Base-by-base conservation (phyloP, 1,140 invertebrate species). In the Argopecten irradians region DNA sequence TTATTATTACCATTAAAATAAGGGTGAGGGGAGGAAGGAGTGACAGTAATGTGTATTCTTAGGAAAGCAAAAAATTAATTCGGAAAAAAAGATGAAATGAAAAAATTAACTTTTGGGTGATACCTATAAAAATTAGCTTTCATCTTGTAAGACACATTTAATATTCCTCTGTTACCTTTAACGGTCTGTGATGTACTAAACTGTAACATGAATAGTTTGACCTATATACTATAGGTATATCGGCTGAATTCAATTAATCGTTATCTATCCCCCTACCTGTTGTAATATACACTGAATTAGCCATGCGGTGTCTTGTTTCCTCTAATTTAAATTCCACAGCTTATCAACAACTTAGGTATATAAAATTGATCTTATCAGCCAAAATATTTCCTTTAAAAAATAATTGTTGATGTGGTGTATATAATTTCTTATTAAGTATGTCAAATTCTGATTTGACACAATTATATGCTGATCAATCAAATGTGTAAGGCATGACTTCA, bases 291-390 rank as follows among this genome's bases (percentile, higher is more conserved):
- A 71, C 55, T 71, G 13, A 71, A 71, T 71, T 71, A 71, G 55
- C 55, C 55, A 28, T 71, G 55, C 28, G 55, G 55, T 71, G 55
- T 71, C 55, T 28, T 71, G 55, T 71, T 71, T 71, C 55, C 1
- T 71, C n/a, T 71, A 71, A 71, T 71, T 71, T 22, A 71, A 71
- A 71, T 71, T 71, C 55, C 55, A 71, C 55, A 28, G 55, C 55
- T 71, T 71, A 71, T 71, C 55, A 71, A 71, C 55, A 71, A 22
- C 55, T 71, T n/a, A n/a, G n/a, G n/a, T n/a, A 71, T 71, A 28
- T 28, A 16, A 71, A 1, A 71, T 71, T 71, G 55, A 71, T 71
- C 13, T 16, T 71, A 71, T 71, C 55, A 71, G 55, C 28, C 16
- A 1, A 71, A n/a, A 71, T 71, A 71, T 71, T 71, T 71, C 14